Conservation (phyloP, 2,113 vertebrate species). For the Eleginops maclovinus region DNA sequence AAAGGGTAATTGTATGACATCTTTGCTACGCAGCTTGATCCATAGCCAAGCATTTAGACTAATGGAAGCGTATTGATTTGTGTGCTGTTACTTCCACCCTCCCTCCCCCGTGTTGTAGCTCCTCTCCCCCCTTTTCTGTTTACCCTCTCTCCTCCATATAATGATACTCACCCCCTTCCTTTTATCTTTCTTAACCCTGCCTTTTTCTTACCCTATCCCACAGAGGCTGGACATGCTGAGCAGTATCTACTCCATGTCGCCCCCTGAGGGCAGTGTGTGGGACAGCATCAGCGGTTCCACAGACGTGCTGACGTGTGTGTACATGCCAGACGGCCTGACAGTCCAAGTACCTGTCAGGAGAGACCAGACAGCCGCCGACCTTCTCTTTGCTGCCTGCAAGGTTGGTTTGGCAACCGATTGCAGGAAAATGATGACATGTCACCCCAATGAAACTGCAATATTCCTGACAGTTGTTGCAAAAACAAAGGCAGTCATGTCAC, state of each 20-base stretch:
- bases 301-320: constrained; percentile 82
- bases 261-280: constrained; percentile 83
- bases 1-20: constrained; percentile 74
- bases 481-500: background rate
- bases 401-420: constrained; percentile 71
- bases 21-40: constrained; percentile 66
- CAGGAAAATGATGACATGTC: constrained; percentile 36
- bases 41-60: constrained; percentile 74
- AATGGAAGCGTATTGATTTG: constrained; percentile 79
- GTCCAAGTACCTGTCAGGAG: constrained; percentile 86
- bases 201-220: background rate
- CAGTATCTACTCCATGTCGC: constrained; percentile 85
- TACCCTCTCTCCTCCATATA: background rate
- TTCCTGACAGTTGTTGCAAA: constrained; percentile 2
- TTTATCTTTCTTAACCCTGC: background rate
- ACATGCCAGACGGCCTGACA: constrained; percentile 87
- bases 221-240: constrained; percentile 86
- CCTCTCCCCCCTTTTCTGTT: background rate
- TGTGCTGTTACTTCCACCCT: constrained; percentile 38
- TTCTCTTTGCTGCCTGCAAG: constrained; percentile 91
- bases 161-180: background rate
- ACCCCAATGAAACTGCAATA: background rate
- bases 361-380: constrained; percentile 88
- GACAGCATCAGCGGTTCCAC: constrained; percentile 64
- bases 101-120: constrained; percentile 18